phyloP scores from a whole-genome alignment of 2,113 vertebrate genomes.

The Podilymbus podiceps region DNA sequence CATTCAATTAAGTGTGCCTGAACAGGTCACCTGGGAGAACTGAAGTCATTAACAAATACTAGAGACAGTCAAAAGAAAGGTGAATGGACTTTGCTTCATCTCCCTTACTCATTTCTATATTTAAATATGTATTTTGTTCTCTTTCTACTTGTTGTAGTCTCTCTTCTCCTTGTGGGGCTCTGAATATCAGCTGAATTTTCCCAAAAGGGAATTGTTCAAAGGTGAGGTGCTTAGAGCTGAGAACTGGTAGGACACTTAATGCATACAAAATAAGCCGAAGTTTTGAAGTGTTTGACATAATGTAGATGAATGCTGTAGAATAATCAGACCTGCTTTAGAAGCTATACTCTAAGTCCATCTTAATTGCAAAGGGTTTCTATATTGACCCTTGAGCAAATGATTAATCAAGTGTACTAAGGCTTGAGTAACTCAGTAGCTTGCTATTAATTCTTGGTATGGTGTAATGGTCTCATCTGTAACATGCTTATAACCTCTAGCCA shows the following conservation, averaged over 20 bases:
- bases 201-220: neutral
- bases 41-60: conserved; percentile 11
- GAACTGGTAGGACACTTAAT: neutral
- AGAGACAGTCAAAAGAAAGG: conserved; percentile 8
- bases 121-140: conserved; percentile 21
- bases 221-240: neutral
- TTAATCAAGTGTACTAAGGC: neutral
- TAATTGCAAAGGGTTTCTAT: neutral
- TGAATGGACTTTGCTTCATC: neutral
- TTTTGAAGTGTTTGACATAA: neutral
- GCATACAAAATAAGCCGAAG: neutral
- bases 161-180: neutral
- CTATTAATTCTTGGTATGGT: neutral
- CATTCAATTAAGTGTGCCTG: neutral
- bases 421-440: neutral
- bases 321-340: neutral
- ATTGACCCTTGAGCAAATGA: neutral
- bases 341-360: neutral
- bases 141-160: neutral
- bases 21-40: neutral
- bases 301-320: neutral
- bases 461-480: neutral
- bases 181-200: neutral
- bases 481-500: neutral
- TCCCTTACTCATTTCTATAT: neutral